A percentile compares a stretch with the other conserved stretches of the same genome.
Evolutionary conservation across 2,113 vertebrate species (phyloP).

Genomic region (Plecotus auritus): DNA sequence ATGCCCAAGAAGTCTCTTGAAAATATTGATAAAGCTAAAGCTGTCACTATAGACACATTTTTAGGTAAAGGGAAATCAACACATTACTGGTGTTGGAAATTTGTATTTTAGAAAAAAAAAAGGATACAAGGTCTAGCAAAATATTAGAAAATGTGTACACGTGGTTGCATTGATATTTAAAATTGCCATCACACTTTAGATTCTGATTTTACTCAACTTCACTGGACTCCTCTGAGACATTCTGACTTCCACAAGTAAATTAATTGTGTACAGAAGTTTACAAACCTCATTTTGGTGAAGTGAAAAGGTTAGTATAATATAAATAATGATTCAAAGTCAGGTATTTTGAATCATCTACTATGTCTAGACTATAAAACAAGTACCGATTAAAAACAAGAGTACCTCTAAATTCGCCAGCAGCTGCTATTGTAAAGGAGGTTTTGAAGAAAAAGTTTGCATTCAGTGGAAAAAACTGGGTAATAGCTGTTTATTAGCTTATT

Average conservation of each 20-base stretch:
- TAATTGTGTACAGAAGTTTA: not conserved
- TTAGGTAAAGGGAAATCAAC: slow-evolving; percentile 2
- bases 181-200: not conserved
- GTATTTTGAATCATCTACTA: not conserved
- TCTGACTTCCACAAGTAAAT: not conserved
- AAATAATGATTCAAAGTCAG: not conserved
- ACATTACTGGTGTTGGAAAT: not conserved
- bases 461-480: not conserved
- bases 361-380: not conserved
- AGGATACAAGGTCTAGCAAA: not conserved
- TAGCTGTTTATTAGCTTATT: not conserved
- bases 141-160: not conserved
- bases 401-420: not conserved
- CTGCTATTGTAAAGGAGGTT: not conserved
- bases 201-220: not conserved
- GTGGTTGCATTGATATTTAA: not conserved
- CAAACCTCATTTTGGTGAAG: not conserved
- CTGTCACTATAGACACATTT: not conserved
- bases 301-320: not conserved
- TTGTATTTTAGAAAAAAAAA: not conserved
- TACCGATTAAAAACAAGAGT: not conserved
- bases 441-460: not conserved
- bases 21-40: slow-evolving; percentile 57
- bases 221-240: not conserved
- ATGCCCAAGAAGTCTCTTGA: slow-evolving; percentile 48